Evolutionary conservation across 2,113 vertebrate species (phyloP).

Genomic region (Lates calcarifer): DNA sequence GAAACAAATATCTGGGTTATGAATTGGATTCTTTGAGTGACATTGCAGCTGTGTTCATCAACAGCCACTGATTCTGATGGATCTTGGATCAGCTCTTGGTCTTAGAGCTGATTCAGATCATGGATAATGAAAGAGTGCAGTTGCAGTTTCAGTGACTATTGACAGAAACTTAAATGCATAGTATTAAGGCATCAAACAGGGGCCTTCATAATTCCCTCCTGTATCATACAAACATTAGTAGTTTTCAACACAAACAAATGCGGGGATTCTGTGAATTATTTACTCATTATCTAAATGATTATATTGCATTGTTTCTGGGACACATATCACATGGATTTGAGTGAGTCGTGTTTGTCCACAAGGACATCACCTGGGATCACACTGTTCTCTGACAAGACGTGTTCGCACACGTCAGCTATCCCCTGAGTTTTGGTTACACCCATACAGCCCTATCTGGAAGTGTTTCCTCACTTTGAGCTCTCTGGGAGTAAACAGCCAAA

Average conservation of each 20-base stretch:
- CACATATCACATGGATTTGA: slow-evolving; percentile 27
- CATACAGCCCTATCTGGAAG: slow-evolving; percentile 54
- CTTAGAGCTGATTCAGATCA: no score
- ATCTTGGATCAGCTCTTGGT: no score
- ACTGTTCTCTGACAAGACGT: slow-evolving; percentile 63
- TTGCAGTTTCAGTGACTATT: background rate
- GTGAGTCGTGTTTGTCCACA: slow-evolving; percentile 73
- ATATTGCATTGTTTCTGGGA: slow-evolving; percentile 29
- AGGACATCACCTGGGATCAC: slow-evolving; percentile 70
- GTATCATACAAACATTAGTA: background rate
- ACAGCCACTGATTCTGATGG: no score
- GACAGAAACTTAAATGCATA: background rate
- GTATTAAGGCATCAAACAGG: background rate
- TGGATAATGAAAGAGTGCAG: background rate
- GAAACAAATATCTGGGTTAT: background rate
- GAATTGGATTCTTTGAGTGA: background rate
- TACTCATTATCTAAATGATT: slow-evolving; percentile 16
- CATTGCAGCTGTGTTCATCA: slow-evolving; percentile 17
- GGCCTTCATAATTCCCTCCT: slow-evolving; percentile 1
- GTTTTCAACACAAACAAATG: background rate
- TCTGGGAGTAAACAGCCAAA: slow-evolving; percentile 55
- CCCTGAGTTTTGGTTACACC: slow-evolving; percentile 69
- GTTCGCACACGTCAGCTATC: slow-evolving; percentile 69
- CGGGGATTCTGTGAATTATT: background rate
- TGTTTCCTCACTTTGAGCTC: slow-evolving; percentile 44